A percentile compares a stretch with the other conserved stretches of the same genome.
These are phyloP conservation scores for Pleuronectes platessa DNA, from an alignment of 2,113 vertebrate species.

Conservation along the genomic window DNA sequence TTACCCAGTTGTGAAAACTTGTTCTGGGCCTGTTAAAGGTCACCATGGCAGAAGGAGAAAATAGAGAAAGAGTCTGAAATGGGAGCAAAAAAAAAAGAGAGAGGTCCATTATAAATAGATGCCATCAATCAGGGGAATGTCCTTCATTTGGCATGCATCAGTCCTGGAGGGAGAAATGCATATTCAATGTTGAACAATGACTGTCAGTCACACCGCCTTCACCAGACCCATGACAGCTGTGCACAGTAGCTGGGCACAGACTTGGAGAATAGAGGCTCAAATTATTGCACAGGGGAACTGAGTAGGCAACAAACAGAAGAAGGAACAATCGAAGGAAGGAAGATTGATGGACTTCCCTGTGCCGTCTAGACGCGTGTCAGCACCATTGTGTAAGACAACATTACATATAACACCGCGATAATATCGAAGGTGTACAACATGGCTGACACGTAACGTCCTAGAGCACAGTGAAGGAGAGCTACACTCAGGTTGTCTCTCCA, in stretches of 20 bases:
- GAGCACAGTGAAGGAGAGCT: neutral
- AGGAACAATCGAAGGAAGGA: neutral
- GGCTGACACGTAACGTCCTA: neutral
- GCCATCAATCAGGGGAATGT: slow-evolving; percentile 75
- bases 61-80: slow-evolving; percentile 16
- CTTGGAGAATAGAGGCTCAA: neutral
- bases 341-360: slow-evolving; percentile 52
- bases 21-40: slow-evolving; percentile 44
- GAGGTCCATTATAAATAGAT: slow-evolving; percentile 69
- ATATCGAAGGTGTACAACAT: slow-evolving; percentile 2
- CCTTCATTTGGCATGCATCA: slow-evolving; percentile 71
- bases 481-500: slow-evolving; percentile 5
- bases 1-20: slow-evolving; percentile 8
- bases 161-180: slow-evolving; percentile 72
- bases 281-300: slow-evolving; percentile 29
- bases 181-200: slow-evolving; percentile 71
- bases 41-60: slow-evolving; percentile 15
- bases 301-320: slow-evolving; percentile 15
- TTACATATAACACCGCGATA: neutral
- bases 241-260: slow-evolving; percentile 44
- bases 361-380: slow-evolving; percentile 37
- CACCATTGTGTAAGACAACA: slow-evolving; percentile 6
- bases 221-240: slow-evolving; percentile 69
- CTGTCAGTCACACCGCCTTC: slow-evolving; percentile 68
- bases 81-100: slow-evolving; percentile 12